These are phyloP conservation scores for Channa argus DNA, from an alignment of 2,113 vertebrate species.

Conservation along the genomic window DNA sequence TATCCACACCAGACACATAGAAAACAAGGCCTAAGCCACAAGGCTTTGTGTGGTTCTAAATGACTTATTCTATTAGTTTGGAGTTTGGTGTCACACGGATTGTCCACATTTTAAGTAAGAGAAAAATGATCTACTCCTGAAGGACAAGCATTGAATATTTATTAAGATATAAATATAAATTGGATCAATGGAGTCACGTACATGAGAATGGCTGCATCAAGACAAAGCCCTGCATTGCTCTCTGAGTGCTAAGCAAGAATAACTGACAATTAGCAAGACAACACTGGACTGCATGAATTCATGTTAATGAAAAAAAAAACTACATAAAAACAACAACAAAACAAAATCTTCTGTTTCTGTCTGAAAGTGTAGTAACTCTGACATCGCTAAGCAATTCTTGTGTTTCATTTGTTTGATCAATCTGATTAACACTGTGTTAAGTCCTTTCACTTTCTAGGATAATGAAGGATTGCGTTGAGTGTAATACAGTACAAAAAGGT, in stretches of 20 bases:
- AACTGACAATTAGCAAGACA: conserved; percentile 4
- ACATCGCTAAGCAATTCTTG: conserved; percentile 40
- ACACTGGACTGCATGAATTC: conserved; percentile 10
- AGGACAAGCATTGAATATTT: background rate
- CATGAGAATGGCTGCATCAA: background rate
- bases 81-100: no score
- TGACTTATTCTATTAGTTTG: no score
- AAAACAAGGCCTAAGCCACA: background rate
- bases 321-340: conserved; percentile 3
- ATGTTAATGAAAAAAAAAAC: conserved; percentile 19
- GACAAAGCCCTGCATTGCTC: background rate
- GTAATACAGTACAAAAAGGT: conserved; percentile 16
- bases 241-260: background rate
- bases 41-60: no score
- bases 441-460: conserved; percentile 30
- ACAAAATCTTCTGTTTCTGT: conserved; percentile 14
- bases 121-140: background rate
- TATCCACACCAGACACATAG: fast-evolving
- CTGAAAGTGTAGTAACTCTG: conserved; percentile 13
- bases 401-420: conserved; percentile 47
- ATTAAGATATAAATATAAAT: background rate
- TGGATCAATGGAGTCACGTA: background rate
- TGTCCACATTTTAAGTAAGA: no score
- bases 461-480: conserved; percentile 21
- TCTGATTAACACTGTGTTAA: background rate